Percentiles rank a stretch among this genome's conserved stretches.
Evolutionary conservation across 2,888 invertebrate genomes (phyloP).

Genomic region (Ophonus ardosiacus): DNA sequence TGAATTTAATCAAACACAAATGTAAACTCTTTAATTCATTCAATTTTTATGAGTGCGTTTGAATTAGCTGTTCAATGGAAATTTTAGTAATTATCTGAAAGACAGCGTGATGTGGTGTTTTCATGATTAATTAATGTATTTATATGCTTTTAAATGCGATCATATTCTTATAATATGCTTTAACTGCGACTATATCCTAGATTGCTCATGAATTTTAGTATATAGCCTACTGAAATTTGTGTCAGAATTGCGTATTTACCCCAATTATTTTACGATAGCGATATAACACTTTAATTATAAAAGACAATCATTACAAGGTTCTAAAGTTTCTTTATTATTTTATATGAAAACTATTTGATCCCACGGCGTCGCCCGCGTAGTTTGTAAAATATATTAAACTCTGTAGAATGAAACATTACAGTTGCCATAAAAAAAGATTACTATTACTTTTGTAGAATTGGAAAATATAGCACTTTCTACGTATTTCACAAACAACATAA

Average conservation of each 20-base stretch:
- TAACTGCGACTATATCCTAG: background rate
- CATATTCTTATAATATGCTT: background rate
- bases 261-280: background rate
- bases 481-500: no score
- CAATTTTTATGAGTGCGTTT: background rate
- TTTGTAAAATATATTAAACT: no score
- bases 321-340: background rate
- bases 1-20: background rate
- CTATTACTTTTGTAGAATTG: no score
- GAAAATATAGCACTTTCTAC: no score
- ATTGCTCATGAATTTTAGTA: background rate
- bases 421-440: no score
- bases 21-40: background rate
- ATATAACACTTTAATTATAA: background rate
- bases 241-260: background rate
- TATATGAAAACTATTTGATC: no score
- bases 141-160: background rate
- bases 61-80: background rate
- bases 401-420: no score
- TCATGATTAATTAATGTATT: background rate
- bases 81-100: background rate
- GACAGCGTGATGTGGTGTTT: background rate
- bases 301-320: background rate
- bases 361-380: no score
- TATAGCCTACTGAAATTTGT: background rate